Evolutionary conservation across 2,888 invertebrate genomes (phyloP).

Genomic region (Boloria euphrosyne): DNA sequence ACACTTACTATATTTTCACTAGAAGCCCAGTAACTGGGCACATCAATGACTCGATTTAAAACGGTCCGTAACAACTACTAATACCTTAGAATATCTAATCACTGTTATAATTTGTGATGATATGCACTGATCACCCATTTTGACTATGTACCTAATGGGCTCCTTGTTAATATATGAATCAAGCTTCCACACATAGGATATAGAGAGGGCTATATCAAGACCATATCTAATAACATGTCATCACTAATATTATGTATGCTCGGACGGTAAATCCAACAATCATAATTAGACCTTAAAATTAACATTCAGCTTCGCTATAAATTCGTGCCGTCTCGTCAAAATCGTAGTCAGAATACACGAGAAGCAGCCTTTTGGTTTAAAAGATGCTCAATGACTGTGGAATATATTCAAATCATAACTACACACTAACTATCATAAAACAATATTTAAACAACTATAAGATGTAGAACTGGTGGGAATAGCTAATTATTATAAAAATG

Average conservation of each 20-base stretch:
- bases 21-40: constrained; percentile 77
- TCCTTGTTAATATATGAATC: constrained; percentile 62
- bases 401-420: constrained; percentile 72
- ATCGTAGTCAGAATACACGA: constrained; percentile 72
- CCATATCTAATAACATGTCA: constrained; percentile 71
- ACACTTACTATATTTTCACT: constrained; percentile 81
- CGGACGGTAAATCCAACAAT: constrained; percentile 81
- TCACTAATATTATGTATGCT: constrained; percentile 77
- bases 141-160: constrained; percentile 53
- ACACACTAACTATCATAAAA: constrained; percentile 75
- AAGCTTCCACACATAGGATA: constrained; percentile 67
- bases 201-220: constrained; percentile 68
- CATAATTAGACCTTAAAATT: constrained; percentile 75
- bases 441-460: constrained; percentile 76
- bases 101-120: constrained; percentile 82
- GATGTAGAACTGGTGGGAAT: constrained; percentile 77
- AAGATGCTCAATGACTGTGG: constrained; percentile 79
- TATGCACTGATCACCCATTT: constrained; percentile 80
- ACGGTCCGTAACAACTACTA: constrained; percentile 80
- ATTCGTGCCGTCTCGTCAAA: constrained; percentile 79
- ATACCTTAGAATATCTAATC: constrained; percentile 81
- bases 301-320: constrained; percentile 80
- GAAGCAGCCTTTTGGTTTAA: constrained; percentile 80
- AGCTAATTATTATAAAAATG: constrained; percentile 63
- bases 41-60: constrained; percentile 79